Evolutionary conservation across 2,113 vertebrate species (phyloP).

Genomic region (Aptenodytes forsteri): DNA sequence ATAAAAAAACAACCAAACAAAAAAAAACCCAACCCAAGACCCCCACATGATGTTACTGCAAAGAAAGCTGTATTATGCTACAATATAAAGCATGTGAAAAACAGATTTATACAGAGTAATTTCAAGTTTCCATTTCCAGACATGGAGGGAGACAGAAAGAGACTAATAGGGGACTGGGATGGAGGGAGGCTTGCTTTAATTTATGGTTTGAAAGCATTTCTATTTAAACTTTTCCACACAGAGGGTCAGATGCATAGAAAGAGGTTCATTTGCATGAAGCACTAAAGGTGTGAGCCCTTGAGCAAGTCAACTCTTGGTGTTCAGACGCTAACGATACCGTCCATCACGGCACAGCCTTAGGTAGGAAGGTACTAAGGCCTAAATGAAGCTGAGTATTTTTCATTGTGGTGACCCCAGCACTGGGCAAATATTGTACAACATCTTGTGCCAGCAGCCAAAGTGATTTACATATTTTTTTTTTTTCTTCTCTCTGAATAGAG

Average conservation of each 20-base stretch:
- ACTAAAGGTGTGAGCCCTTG: neutral
- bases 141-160: neutral
- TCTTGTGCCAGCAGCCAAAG: conserved; percentile 11
- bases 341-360: neutral
- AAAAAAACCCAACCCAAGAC: no score
- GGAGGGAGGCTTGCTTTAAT: neutral
- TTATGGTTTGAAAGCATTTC: neutral
- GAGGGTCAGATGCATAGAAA: neutral
- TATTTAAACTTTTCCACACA: conserved; percentile 18
- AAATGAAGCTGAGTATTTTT: neutral
- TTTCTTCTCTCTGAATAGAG: neutral
- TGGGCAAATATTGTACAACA: neutral
- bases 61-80: neutral
- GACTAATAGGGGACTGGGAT: neutral
- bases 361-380: neutral
- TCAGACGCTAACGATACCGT: neutral
- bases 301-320: neutral
- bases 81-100: neutral
- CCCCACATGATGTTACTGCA: neutral
- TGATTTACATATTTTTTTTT: conserved; percentile 28
- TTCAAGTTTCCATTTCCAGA: neutral
- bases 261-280: neutral
- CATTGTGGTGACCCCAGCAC: neutral
- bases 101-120: neutral
- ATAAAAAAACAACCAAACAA: neutral